Evolutionary conservation across 92 coral and sea anemone genomes (phyloP).

Genomic region (Porites cylindrica): DNA sequence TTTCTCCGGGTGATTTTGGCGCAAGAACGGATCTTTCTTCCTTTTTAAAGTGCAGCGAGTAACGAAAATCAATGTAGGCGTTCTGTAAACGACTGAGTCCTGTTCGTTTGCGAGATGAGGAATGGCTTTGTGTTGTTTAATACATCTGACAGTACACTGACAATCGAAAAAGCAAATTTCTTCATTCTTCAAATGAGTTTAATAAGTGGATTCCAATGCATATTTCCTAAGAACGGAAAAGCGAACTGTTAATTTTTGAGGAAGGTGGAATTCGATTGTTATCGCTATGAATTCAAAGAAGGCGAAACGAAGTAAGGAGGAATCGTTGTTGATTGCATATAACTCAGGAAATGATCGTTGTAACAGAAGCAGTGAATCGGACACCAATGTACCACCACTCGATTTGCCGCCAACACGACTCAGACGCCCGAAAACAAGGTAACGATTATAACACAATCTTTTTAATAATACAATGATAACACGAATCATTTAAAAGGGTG

Average conservation of each 20-base stretch:
- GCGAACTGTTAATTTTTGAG: not conserved
- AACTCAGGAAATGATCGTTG: constrained; percentile 47
- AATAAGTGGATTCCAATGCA: not conserved
- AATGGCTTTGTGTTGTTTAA: not conserved
- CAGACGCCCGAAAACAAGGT: constrained; percentile 83
- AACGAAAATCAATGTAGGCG: not conserved
- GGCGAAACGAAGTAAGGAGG: constrained; percentile 62
- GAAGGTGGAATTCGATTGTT: not conserved
- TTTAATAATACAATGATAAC: too few species aligned
- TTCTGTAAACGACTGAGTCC: not conserved
- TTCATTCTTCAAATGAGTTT: constrained; percentile 43
- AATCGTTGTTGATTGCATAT: constrained; percentile 77
- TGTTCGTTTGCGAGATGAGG: not conserved
- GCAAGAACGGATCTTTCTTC: not conserved
- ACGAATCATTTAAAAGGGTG: too few species aligned
- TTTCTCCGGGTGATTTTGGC: not conserved
- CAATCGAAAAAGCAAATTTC: constrained; percentile 8
- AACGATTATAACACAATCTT: not conserved
- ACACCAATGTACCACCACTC: constrained; percentile 79
- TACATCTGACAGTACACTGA: not conserved
- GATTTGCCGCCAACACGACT: constrained; percentile 92
- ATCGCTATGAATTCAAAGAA: constrained; percentile 67
- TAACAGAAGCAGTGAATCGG: constrained; percentile 71
- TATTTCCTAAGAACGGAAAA: not conserved
- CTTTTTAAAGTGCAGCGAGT: not conserved